Percentiles rank a stretch among this genome's conserved stretches.
Evolutionary conservation across 2,113 vertebrate species (phyloP).

Genomic region (Xyrauchen texanus): DNA sequence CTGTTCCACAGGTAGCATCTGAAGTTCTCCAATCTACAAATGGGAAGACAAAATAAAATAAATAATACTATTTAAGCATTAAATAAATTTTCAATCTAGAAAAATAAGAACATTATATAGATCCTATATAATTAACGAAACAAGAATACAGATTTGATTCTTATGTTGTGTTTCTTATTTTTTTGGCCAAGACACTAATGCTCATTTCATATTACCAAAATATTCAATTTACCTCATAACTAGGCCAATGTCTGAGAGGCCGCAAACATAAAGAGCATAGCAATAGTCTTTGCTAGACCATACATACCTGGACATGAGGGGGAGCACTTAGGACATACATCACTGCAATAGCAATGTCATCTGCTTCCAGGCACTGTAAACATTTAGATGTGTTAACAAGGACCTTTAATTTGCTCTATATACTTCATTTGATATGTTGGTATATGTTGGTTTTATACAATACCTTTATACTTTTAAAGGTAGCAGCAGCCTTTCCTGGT

Average conservation of each 20-base stretch:
- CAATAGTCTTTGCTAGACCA: too few relatives aligned
- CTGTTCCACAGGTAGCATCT: conserved; percentile 83
- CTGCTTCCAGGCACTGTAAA: conserved; percentile 79
- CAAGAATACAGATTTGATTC: neutral
- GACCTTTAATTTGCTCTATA: too few relatives aligned
- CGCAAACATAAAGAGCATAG: neutral
- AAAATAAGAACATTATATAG: neutral
- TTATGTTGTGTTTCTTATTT: too few relatives aligned
- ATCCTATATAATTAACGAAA: neutral
- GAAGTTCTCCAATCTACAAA: conserved; percentile 84
- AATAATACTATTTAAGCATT: neutral
- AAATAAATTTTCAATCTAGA: neutral
- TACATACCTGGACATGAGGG: conserved; percentile 80
- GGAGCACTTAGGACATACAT: conserved; percentile 79
- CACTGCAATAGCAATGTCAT: conserved; percentile 81
- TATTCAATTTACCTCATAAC: neutral
- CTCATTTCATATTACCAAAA: too few relatives aligned
- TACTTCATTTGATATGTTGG: too few relatives aligned
- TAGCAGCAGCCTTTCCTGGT: conserved; percentile 78
- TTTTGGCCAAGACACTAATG: too few relatives aligned
- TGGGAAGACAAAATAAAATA: conserved; percentile 37
- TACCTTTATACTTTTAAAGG: conserved; percentile 81
- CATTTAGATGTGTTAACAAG: neutral
- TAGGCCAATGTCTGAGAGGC: neutral
- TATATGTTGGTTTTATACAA: neutral